These are phyloP conservation scores for Zaprionus lineosus DNA, from an alignment of 2,888 invertebrate genomes.

Conservation along the genomic window DNA sequence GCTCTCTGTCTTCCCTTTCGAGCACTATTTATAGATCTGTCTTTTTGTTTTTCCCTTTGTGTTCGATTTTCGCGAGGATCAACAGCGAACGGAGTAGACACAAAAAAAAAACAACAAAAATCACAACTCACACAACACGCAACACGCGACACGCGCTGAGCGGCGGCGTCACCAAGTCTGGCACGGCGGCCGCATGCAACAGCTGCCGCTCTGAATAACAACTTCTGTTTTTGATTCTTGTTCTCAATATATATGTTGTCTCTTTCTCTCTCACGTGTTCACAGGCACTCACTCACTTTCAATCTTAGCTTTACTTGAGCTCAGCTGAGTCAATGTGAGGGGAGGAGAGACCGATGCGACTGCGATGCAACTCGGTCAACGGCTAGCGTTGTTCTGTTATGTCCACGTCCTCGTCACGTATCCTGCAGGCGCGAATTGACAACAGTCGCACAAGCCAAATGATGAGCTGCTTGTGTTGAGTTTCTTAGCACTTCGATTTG, in stretches of 20 bases:
- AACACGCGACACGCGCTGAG: slow-evolving; percentile 41
- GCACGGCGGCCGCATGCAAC: slow-evolving; percentile 74
- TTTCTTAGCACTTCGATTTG: slow-evolving; percentile 27
- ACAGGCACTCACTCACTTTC: slow-evolving; percentile 10
- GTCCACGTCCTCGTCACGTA: slow-evolving; percentile 48
- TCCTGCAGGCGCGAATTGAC: slow-evolving; percentile 44
- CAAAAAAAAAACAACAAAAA: slow-evolving; percentile 59
- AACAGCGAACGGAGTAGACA: slow-evolving; percentile 17
- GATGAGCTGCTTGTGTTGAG: slow-evolving; percentile 44
- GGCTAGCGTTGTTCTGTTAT: slow-evolving; percentile 70
- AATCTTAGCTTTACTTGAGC: slow-evolving; percentile 10
- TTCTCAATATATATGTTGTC: not conserved
- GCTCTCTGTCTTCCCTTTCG: no score
- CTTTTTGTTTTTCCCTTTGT: not conserved
- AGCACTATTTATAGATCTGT: no score
- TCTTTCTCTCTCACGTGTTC: slow-evolving; percentile 20
- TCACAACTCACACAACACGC: slow-evolving; percentile 27
- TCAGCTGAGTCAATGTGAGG: not conserved
- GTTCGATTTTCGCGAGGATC: slow-evolving; percentile 52
- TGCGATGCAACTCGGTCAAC: slow-evolving; percentile 75
- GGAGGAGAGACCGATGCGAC: slow-evolving; percentile 34
- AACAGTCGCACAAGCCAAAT: slow-evolving; percentile 28
- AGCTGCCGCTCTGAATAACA: slow-evolving; percentile 65
- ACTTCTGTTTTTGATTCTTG: slow-evolving; percentile 18
- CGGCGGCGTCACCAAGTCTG: slow-evolving; percentile 63